Conservation (phyloP, 2,113 vertebrate species). For the Zootoca vivipara region DNA sequence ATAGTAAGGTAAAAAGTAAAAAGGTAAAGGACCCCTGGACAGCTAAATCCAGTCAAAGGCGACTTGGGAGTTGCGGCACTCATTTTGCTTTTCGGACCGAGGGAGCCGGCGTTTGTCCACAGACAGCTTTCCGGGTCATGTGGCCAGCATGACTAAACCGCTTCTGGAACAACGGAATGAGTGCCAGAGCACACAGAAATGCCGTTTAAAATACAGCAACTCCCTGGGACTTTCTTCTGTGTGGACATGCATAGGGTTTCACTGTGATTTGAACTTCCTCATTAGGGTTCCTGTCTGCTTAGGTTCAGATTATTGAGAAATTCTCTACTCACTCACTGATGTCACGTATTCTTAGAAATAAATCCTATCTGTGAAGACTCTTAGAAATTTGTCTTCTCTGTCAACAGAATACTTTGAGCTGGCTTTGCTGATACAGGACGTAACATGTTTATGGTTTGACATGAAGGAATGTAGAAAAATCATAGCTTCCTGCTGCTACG, state of each 20-base stretch:
- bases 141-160: too few relatives aligned
- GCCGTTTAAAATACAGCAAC: too few relatives aligned
- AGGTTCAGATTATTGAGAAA: background rate
- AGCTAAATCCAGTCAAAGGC: too few relatives aligned
- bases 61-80: too few relatives aligned
- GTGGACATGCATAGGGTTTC: background rate
- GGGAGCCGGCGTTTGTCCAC: too few relatives aligned
- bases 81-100: too few relatives aligned
- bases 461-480: background rate
- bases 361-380: background rate
- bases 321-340: background rate
- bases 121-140: too few relatives aligned
- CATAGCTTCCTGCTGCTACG: background rate
- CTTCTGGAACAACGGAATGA: too few relatives aligned
- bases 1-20: too few relatives aligned
- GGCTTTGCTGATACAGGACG: background rate
- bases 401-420: background rate
- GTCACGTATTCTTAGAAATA: background rate
- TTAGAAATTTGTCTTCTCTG: background rate
- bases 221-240: too few relatives aligned
- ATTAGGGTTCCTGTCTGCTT: background rate
- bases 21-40: background rate
- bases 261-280: background rate
- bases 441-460: background rate
- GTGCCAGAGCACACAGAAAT: too few relatives aligned